Conservation (phyloP, 35 echinoderm and acorn worm genomes). For the Acanthaster planci region DNA sequence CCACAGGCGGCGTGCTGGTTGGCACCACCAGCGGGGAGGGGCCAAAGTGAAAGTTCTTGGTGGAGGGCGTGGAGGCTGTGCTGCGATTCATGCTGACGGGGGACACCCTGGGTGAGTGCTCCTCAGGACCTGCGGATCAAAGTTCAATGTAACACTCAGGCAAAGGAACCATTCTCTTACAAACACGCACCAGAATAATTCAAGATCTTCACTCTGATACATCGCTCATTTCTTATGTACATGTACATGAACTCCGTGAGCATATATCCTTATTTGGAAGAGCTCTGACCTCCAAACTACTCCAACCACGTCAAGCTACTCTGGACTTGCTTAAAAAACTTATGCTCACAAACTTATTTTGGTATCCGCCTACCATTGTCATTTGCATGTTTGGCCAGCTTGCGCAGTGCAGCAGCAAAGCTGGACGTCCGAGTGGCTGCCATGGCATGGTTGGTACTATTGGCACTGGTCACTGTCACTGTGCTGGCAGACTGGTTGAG, state of each 20-base stretch:
- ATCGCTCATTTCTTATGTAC: background rate
- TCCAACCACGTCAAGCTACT: no score
- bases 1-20: conserved; percentile 89
- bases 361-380: conserved; percentile 79
- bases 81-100: conserved; percentile 83
- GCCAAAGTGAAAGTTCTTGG: conserved; percentile 78
- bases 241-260: no score
- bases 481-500: conserved; percentile 96
- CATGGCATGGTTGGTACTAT: conserved; percentile 77
- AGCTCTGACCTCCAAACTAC: no score
- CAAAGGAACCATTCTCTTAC: background rate
- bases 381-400: conserved; percentile 96
- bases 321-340: no score
- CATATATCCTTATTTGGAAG: no score
- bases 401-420: conserved; percentile 97
- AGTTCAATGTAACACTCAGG: background rate
- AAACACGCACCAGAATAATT: conserved; percentile 8
- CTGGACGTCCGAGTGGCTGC: conserved; percentile 95
- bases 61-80: conserved; percentile 82
- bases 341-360: background rate
- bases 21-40: conserved; percentile 86
- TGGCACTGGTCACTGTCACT: conserved; percentile 99
- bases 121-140: conserved; percentile 62
- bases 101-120: conserved; percentile 80
- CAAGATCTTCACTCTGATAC: background rate